These are phyloP conservation scores for Mustela lutreola DNA, from an alignment of 2,113 vertebrate species.

Conservation along the genomic window DNA sequence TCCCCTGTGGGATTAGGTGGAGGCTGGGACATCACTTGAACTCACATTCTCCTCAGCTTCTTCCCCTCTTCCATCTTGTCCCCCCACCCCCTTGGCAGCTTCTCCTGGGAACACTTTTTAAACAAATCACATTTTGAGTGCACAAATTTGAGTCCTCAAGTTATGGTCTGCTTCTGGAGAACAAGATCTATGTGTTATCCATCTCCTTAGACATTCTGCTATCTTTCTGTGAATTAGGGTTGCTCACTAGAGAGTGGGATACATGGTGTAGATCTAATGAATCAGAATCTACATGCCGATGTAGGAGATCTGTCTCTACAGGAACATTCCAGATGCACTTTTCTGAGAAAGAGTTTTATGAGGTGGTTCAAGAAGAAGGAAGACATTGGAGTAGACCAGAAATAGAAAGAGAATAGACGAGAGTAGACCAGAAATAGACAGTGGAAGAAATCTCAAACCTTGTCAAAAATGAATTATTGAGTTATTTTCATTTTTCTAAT, in stretches of 20 bases:
- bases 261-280: neutral
- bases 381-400: neutral
- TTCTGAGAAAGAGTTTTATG: neutral
- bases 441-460: slow-evolving; percentile 38
- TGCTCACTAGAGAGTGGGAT: neutral
- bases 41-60: neutral
- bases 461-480: neutral
- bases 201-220: slow-evolving; percentile 13
- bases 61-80: neutral
- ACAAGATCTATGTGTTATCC: neutral
- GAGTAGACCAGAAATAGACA: slow-evolving; percentile 27
- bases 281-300: neutral
- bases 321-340: neutral
- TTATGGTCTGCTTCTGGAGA: neutral
- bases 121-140: neutral
- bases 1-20: neutral
- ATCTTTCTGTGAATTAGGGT: neutral
- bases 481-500: slow-evolving; percentile 20
- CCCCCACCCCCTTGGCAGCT: neutral
- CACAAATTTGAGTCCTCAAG: neutral
- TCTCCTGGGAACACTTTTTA: neutral
- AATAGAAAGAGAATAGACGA: neutral
- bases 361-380: neutral
- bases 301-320: neutral
- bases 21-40: neutral